These are phyloP conservation scores for Pleuronectes platessa DNA, from an alignment of 2,113 vertebrate genomes.

Conservation along the genomic window DNA sequence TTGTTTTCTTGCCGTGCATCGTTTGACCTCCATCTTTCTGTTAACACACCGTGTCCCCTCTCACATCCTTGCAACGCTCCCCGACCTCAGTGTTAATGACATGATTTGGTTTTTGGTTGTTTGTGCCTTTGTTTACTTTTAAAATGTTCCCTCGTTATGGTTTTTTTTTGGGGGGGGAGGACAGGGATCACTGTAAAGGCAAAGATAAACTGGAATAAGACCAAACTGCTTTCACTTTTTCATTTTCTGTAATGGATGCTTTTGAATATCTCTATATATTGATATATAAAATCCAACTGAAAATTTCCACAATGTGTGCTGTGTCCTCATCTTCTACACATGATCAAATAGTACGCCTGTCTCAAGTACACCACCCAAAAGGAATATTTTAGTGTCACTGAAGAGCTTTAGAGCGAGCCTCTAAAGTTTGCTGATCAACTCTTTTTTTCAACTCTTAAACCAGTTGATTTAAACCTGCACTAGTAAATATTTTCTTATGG, in stretches of 20 bases:
- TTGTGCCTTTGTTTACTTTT: conserved; percentile 64
- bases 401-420: not conserved
- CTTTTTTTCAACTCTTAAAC: too few relatives aligned
- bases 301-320: conserved; percentile 39
- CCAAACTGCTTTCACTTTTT: conserved; percentile 76
- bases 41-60: conserved; percentile 27
- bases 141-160: conserved; percentile 13
- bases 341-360: not conserved
- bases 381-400: not conserved
- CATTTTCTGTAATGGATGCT: conserved; percentile 76
- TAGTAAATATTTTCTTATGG: too few relatives aligned
- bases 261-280: conserved; percentile 83
- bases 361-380: not conserved
- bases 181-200: conserved; percentile 61
- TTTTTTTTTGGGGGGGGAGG: conserved; percentile 37
- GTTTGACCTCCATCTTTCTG: conserved; percentile 23
- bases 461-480: too few relatives aligned
- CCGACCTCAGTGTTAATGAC: conserved; percentile 29
- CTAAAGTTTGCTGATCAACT: too few relatives aligned
- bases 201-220: conserved; percentile 62
- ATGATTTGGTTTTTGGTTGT: conserved; percentile 41
- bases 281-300: conserved; percentile 80
- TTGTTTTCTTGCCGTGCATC: conserved; percentile 70
- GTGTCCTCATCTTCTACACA: conserved; percentile 19
- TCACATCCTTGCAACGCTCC: conserved; percentile 33